Conservation (phyloP, 2,797 vertebrate species). For the Periparus ater region DNA sequence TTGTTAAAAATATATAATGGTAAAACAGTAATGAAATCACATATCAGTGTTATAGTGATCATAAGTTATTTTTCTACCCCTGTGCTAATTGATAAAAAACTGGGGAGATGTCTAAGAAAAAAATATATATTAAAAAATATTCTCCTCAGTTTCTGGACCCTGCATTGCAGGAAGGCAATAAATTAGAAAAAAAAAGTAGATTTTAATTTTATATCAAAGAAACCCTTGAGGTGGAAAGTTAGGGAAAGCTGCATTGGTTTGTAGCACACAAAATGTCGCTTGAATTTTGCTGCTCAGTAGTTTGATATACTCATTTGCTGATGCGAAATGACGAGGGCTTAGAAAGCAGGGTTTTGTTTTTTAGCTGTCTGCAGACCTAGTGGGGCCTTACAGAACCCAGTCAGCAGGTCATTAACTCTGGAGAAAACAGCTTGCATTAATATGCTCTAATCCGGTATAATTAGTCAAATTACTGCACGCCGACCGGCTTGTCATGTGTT, state of each 20-base stretch:
- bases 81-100: background rate
- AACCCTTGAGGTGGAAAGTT: conserved; percentile 80
- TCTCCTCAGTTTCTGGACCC: conserved; percentile 17
- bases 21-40: background rate
- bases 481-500: conserved; percentile 93
- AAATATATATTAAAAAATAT: background rate
- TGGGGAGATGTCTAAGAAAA: background rate
- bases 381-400: conserved; percentile 81
- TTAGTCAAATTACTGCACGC: conserved; percentile 98
- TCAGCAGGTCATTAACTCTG: conserved; percentile 93
- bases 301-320: conserved; percentile 87
- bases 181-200: conserved; percentile 61
- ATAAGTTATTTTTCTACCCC: background rate
- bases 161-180: conserved; percentile 39
- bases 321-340: conserved; percentile 83
- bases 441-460: conserved; percentile 99
- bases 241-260: conserved; percentile 73
- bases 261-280: conserved; percentile 79
- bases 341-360: conserved; percentile 84
- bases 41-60: background rate
- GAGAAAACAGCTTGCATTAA: conserved; percentile 99
- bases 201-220: conserved; percentile 83
- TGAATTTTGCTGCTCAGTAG: conserved; percentile 81
- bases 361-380: conserved; percentile 80
- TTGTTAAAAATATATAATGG: background rate